Evolutionary conservation across 1,140 invertebrate species (phyloP).

Genomic region (Brachionus rubens): DNA sequence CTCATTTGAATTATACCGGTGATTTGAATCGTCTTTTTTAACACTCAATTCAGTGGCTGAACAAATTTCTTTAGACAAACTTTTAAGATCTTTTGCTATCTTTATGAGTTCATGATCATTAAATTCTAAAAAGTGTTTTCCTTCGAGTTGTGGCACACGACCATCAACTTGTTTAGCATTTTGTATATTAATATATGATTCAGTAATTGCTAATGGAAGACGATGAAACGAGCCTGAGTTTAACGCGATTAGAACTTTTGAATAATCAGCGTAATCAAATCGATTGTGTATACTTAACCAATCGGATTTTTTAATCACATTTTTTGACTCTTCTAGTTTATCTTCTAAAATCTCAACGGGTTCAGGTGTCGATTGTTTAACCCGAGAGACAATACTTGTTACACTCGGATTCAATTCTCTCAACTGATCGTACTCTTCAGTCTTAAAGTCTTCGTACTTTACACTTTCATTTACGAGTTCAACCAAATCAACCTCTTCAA

Average conservation of each 20-base stretch:
- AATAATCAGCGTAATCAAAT: slow-evolving; percentile 9
- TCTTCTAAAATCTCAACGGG: not conserved
- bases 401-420: too few species aligned
- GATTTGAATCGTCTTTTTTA: not conserved
- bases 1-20: not conserved
- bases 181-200: not conserved
- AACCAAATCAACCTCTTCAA: too few species aligned
- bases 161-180: not conserved
- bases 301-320: not conserved
- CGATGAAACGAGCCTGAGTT: slow-evolving; percentile 13
- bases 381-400: too few species aligned
- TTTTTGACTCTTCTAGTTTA: not conserved
- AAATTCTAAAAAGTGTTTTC: not conserved
- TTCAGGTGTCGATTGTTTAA: not conserved
- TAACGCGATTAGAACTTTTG: not conserved
- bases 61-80: slow-evolving; percentile 9
- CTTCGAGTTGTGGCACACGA: not conserved
- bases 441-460: too few species aligned
- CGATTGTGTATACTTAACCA: not conserved
- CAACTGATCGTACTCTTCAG: too few species aligned
- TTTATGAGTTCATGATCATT: not conserved
- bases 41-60: not conserved
- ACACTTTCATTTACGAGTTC: too few species aligned
- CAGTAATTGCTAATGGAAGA: not conserved
- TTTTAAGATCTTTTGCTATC: not conserved